Evolutionary conservation across 2,113 vertebrate genomes (phyloP).

Genomic region (Taxidea taxus): DNA sequence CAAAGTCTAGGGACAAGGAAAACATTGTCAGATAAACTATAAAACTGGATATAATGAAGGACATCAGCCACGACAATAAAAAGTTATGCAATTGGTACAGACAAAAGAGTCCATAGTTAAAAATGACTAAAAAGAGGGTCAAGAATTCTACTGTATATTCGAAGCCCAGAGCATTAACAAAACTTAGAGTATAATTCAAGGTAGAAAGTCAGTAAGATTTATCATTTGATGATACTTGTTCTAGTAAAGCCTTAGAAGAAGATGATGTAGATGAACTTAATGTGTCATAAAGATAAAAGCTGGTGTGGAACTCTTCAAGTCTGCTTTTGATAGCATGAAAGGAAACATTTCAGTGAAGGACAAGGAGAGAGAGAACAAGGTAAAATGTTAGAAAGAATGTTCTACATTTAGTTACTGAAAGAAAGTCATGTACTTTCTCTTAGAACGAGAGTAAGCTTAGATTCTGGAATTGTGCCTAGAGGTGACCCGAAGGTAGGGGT

Average conservation of each 20-base stretch:
- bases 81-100: neutral
- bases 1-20: neutral
- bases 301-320: neutral
- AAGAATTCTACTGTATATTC: neutral
- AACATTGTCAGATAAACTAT: conserved; percentile 16
- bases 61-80: neutral
- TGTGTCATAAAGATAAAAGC: neutral
- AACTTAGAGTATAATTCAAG: conserved; percentile 12
- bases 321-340: neutral
- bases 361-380: neutral
- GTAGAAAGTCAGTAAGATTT: conserved; percentile 1
- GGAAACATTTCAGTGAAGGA: neutral
- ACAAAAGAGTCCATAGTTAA: neutral
- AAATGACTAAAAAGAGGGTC: neutral
- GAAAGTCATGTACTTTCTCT: neutral
- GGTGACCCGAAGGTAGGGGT: neutral
- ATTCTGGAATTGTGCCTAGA: neutral
- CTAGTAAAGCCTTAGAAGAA: neutral
- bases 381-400: neutral
- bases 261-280: neutral
- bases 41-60: conserved; percentile 25
- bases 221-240: neutral
- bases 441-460: neutral
- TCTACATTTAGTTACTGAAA: neutral
- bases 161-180: neutral